Evolutionary conservation across 2,888 invertebrate genomes (phyloP), one percentile per base, ranked within the genome.

Genomic region (Agrenia bidenticulata): DNA sequence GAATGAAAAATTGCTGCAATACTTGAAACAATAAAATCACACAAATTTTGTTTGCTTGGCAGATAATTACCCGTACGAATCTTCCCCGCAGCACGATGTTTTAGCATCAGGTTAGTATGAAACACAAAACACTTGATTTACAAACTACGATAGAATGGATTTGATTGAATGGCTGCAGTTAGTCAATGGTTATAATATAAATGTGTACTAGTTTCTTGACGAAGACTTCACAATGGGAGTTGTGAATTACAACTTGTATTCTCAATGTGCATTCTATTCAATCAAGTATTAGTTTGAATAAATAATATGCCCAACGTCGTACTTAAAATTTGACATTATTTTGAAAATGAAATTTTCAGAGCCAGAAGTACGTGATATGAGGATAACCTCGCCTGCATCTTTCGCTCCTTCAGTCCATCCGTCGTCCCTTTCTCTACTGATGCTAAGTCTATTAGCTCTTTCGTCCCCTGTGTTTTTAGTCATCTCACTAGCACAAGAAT

Each of bases 61-160:
- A 74, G 75, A 75, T 73, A 65, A 72, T 68, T 75, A 75, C 67
- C 76, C 76, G 54, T 75, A 70, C 58, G 75, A 74, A 64, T 75
- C 76, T 64, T 75, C 75, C 56, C 75, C 75, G 61, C 74, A 75
- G 64, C 76, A 74, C 57, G 76, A 75, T 68, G 73, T 75, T 62
- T 69, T 74, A 72, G 67, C 74, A 32, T 32, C 32, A 75, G 76
- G 76, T 76, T 56, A 75, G 74, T 75, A 61, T 23, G 42, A 19
- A 54, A 26, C 17, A 61, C 21, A 59, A 45, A 7, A 45, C 45
- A 45, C 19, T 39, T 45, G 19, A 45, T 45, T 32, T 32, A 32
- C 32, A 32, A 32, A 32, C n/a, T 32, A 32, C 4, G 11, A 32
- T 11, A 11, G 4, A 32, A 32, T 32, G 32, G 32, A 32, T 32